Percentiles rank a stretch among this genome's conserved stretches.
Conservation (phyloP, 2,888 invertebrate genomes). For the Encarsia formosa region DNA sequence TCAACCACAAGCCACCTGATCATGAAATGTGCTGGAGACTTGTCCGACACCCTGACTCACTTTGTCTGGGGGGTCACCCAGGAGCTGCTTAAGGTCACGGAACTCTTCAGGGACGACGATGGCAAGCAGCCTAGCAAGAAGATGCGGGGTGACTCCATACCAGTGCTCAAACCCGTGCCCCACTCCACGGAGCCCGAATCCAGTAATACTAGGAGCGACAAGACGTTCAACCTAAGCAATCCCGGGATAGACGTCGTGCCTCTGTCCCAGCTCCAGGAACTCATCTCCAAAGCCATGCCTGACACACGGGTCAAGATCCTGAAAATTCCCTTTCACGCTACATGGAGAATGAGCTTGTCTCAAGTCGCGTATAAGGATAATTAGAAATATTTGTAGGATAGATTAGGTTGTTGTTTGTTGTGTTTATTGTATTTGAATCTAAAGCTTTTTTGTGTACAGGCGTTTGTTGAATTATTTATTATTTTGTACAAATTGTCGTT, state of each 20-base stretch:
- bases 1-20: slow-evolving; percentile 79
- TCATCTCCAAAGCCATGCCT: slow-evolving; percentile 68
- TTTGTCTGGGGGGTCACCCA: slow-evolving; percentile 83
- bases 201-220: slow-evolving; percentile 37
- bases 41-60: slow-evolving; percentile 66
- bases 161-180: slow-evolving; percentile 75
- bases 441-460: no score
- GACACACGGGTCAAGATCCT: slow-evolving; percentile 73
- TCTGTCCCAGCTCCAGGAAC: slow-evolving; percentile 69
- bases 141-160: slow-evolving; percentile 66
- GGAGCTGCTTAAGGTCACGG: slow-evolving; percentile 75
- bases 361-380: slow-evolving; percentile 54
- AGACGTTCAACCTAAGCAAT: slow-evolving; percentile 38
- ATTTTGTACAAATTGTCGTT: no score
- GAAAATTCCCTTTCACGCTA: slow-evolving; percentile 78
- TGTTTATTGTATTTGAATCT: no score
- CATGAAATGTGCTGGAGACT: slow-evolving; percentile 60
- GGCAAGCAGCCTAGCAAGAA: slow-evolving; percentile 53
- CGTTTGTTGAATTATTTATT: no score
- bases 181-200: slow-evolving; percentile 52
- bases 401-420: no score
- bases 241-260: slow-evolving; percentile 72
- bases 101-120: slow-evolving; percentile 77
- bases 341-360: slow-evolving; percentile 76
- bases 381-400: no score